These are phyloP conservation scores for Nerophis ophidion DNA, from an alignment of 2,113 vertebrate genomes.

Conservation along the genomic window DNA sequence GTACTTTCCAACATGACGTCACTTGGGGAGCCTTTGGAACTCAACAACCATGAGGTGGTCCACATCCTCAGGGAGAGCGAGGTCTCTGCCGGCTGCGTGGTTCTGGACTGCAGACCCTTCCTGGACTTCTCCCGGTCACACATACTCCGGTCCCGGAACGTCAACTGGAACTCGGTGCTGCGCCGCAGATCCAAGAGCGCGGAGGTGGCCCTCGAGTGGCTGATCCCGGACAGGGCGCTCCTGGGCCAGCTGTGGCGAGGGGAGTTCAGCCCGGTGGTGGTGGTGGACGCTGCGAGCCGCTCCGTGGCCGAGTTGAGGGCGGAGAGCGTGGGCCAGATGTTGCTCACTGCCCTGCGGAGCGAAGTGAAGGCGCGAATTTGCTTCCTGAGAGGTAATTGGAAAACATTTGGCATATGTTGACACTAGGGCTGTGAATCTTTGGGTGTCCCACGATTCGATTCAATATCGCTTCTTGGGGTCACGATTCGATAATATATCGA, in stretches of 20 bases:
- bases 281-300: slow-evolving; percentile 74
- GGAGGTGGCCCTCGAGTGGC: slow-evolving; percentile 73
- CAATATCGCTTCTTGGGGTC: too few relatives aligned
- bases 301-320: slow-evolving; percentile 58
- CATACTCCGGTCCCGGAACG: slow-evolving; percentile 71
- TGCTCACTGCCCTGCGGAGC: slow-evolving; percentile 71
- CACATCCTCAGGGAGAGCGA: slow-evolving; percentile 64
- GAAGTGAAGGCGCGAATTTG: slow-evolving; percentile 71
- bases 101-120: slow-evolving; percentile 83
- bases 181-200: slow-evolving; percentile 73
- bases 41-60: slow-evolving; percentile 67
- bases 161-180: slow-evolving; percentile 82
- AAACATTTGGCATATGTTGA: neutral
- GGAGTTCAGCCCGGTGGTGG: slow-evolving; percentile 69
- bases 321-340: slow-evolving; percentile 71
- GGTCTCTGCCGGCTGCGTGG: slow-evolving; percentile 59
- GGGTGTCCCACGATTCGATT: too few relatives aligned
- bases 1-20: slow-evolving; percentile 29
- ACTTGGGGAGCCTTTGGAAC: slow-evolving; percentile 51
- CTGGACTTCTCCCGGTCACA: slow-evolving; percentile 73
- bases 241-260: slow-evolving; percentile 68
- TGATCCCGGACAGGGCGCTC: slow-evolving; percentile 76
- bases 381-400: slow-evolving; percentile 73
- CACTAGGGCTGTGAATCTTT: too few relatives aligned
- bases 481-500: too few relatives aligned